Percentiles rank a stretch among this genome's conserved stretches.
Evolutionary conservation across 1,140 invertebrate genomes (phyloP).

Genomic region (Vollenhovia emeryi): DNA sequence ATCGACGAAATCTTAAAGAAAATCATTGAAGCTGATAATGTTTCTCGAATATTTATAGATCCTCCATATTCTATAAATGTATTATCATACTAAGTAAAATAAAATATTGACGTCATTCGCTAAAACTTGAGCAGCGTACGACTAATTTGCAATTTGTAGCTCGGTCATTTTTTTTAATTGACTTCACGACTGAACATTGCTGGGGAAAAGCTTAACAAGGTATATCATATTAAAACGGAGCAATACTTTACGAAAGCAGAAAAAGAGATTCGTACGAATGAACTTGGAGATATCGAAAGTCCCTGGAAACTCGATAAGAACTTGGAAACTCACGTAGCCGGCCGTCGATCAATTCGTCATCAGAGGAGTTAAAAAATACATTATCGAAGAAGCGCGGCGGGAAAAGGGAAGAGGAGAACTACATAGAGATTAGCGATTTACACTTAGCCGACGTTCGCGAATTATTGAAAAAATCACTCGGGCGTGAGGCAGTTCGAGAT

Average conservation of each 20-base stretch:
- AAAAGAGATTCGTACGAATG: conserved; percentile 41
- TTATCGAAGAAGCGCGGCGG: conserved; percentile 57
- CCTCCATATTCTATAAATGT: not conserved
- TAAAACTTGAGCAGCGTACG: not conserved
- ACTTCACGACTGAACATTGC: not conserved
- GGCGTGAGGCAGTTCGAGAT: conserved; percentile 36
- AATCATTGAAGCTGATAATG: not conserved
- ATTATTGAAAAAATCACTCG: conserved; percentile 63
- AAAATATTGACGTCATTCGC: not conserved
- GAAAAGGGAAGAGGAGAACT: not conserved
- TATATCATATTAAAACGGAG: conserved; percentile 2
- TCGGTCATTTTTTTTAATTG: not conserved
- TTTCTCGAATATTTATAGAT: conserved; percentile 2
- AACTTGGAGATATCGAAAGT: conserved; percentile 47
- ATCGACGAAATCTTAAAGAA: too few relatives aligned
- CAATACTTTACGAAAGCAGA: conserved; percentile 2
- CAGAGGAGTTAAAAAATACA: conserved; percentile 70
- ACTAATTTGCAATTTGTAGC: conserved; percentile 17
- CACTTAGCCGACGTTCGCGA: conserved; percentile 41
- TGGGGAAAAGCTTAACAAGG: not conserved
- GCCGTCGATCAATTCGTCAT: conserved; percentile 68
- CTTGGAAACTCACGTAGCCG: conserved; percentile 46
- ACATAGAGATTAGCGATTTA: conserved; percentile 63
- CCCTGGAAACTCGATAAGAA: conserved; percentile 48
- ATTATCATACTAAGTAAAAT: not conserved